A percentile compares a stretch with the other conserved stretches of the same genome.
These are phyloP conservation scores for Ridgeia piscesae DNA, from an alignment of 1,140 invertebrate genomes.

Conservation along the genomic window DNA sequence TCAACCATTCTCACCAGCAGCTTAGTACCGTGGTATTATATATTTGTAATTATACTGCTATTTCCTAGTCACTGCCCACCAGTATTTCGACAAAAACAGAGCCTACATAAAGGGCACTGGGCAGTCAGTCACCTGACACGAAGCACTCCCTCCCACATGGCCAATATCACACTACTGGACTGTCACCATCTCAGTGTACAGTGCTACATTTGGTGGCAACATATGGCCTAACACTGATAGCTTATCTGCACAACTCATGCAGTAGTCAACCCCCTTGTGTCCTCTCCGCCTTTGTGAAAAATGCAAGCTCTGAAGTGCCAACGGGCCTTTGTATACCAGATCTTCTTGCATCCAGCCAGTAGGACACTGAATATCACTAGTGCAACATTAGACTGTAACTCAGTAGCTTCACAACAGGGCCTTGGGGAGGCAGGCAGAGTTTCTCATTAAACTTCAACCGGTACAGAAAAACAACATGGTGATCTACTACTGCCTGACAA, in stretches of 20 bases:
- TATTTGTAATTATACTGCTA: no score
- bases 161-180: no score
- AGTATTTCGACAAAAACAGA: no score
- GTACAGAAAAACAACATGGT: neutral
- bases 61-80: no score
- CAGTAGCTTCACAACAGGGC: neutral
- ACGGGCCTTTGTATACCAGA: neutral
- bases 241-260: neutral
- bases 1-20: no score
- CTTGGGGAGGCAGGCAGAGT: neutral
- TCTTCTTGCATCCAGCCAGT: neutral
- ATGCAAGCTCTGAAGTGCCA: neutral
- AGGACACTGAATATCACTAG: neutral
- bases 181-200: neutral
- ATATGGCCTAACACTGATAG: neutral
- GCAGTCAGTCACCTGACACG: no score
- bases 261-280: neutral
- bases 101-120: no score
- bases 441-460: neutral
- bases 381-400: neutral
- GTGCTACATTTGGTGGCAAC: neutral
- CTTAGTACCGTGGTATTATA: no score
- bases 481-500: neutral
- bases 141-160: no score
- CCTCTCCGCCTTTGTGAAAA: neutral